Base-by-base conservation (phyloP, 1,140 invertebrate species). In the Fragariocoptes setiger region DNA sequence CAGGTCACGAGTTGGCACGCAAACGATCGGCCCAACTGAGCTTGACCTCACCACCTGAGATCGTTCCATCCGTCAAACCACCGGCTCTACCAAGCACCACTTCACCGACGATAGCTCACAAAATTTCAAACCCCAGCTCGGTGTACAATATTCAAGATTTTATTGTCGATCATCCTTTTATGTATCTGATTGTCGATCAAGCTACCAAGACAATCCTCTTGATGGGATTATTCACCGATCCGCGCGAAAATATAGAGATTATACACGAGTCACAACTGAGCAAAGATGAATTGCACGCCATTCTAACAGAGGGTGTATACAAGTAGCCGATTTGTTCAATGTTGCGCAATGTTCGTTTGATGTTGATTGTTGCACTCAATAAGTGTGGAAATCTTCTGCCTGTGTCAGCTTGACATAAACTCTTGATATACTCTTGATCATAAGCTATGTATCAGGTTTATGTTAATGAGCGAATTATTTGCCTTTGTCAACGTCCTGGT, bases 401-500 rank as follows among this genome's bases (percentile, higher is more conserved):
- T n/a, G n/a, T n/a, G n/a, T n/a, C n/a, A n/a, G n/a, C n/a, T n/a
- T n/a, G n/a, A n/a, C n/a, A n/a, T n/a, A n/a, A n/a, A n/a, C n/a
- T n/a, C n/a, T n/a, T n/a, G n/a, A n/a, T n/a, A n/a, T n/a, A n/a
- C n/a, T n/a, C n/a, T n/a, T 31, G 8, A 8, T n/a, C 8, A 8
- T 31, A 31, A 31, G 25, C n/a, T 31, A 31, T 31, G 66, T 92
- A 2, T 78, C 80, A 38, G 88, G 86, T 4, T 59, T 94, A 19
- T 86, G 88, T 12, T 94, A 1, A 88, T 94, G 59, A 83, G 79
- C 55, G 86, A 83, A 31, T 72, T 76, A 22, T 94, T 94, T 62
- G 76, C 85, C 0, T 54, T 92, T 21, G 66, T 88, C 1, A 94
- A 95, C 63, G 73, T 94, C 0, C 56, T 94, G 12, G 82, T 85